Base-by-base conservation (phyloP, 2,888 invertebrate species). In the Microplitis deprimator region DNA sequence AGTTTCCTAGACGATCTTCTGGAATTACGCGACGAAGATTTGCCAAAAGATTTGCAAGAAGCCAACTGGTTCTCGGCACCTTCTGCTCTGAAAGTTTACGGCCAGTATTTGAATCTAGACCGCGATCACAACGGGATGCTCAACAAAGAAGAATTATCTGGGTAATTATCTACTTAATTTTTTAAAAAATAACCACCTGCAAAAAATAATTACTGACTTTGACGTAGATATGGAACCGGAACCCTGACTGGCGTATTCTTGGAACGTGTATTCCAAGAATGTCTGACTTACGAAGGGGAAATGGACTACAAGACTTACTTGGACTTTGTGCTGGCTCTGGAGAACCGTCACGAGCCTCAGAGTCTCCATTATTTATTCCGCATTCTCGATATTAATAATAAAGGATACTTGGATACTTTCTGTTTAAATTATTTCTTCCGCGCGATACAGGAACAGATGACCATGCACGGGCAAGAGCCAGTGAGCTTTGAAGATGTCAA, bases 231-330 rank as follows among this genome's bases (percentile, higher is more conserved):
- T 89, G 98, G 97, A 0, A 96, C 97, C 0, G 97, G 98, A 2
- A 97, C 97, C 0, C 90, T 98, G 8, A 98, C 98, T 0, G 93
- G 94, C 65, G 96, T 96, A 0, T 99, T 98, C 90, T 92, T 98
- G 3, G 96, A 97, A 85, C 92, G 98, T 60, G 96, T 98, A 0
- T 98, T 98, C 91, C 97, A 98, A 89, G 98, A 98, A 86, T 98
- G 97, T 85, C 92, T 98, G 4, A 98, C 98, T 0, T 98, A 97
- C 88, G 96, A 97, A 83, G 96, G 96, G 0, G 96, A 97, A 90
- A 97, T 97, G 96, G 98, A 99, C 90, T 99, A 98, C 91, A 98
- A 98, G 91, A 97, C 97, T 0, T 99, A 97, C 89, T 91, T 99
- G 38, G 98, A 98, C 89, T 94, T 99, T 88, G 97, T 98, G 0